phyloP scores from a whole-genome alignment of 2,113 vertebrate genomes.

The Podarcis muralis region DNA sequence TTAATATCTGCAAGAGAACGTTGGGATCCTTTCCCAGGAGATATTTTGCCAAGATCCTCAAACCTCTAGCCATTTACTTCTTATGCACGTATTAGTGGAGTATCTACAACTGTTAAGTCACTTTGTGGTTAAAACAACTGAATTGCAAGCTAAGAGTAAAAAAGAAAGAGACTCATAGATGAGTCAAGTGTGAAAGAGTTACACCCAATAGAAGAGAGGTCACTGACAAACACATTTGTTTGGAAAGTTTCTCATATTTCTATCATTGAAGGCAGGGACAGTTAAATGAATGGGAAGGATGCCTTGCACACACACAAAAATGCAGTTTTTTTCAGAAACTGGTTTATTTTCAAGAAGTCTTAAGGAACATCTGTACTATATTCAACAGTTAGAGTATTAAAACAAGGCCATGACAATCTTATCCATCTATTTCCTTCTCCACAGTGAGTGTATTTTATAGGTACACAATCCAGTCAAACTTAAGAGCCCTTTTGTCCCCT shows the following conservation, averaged over 20 bases:
- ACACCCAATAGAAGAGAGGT: not conserved
- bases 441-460: not conserved
- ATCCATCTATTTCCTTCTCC: not conserved
- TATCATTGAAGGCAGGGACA: not conserved
- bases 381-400: not conserved
- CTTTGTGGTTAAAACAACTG: not conserved
- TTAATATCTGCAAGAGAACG: not conserved
- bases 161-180: not conserved
- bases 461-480: not conserved
- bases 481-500: not conserved
- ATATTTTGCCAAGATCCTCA: not conserved
- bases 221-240: not conserved
- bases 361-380: not conserved
- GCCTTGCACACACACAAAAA: not conserved
- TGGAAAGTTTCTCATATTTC: not conserved
- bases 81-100: rapidly evolving
- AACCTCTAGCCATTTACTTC: not conserved
- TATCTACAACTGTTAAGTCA: not conserved
- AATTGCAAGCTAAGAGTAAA: not conserved
- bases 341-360: not conserved
- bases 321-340: not conserved
- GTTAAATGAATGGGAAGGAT: not conserved
- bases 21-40: not conserved
- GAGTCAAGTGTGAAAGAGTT: not conserved
- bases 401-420: not conserved